These are phyloP conservation scores for Danaus plexippus DNA, from an alignment of 1,140 invertebrate genomes.

Conservation along the genomic window DNA sequence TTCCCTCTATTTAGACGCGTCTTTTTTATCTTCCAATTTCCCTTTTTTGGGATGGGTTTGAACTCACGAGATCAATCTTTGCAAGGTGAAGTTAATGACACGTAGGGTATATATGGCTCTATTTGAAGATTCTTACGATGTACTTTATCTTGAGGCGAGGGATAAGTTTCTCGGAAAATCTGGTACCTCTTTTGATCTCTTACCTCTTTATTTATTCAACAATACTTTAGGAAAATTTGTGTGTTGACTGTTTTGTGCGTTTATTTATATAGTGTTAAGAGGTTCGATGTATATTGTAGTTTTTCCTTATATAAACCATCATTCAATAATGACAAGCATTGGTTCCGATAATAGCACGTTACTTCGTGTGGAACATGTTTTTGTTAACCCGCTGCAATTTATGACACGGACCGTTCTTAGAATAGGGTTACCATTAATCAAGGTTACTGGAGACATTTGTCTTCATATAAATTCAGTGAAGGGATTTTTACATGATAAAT, in stretches of 20 bases:
- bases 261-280: no score
- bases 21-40: slow-evolving; percentile 53
- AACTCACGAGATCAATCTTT: slow-evolving; percentile 45
- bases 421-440: slow-evolving; percentile 3
- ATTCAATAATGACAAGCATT: no score
- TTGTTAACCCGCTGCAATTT: slow-evolving; percentile 19
- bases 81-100: slow-evolving; percentile 37
- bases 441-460: slow-evolving; percentile 8
- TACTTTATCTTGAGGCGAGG: slow-evolving; percentile 4
- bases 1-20: slow-evolving; percentile 3
- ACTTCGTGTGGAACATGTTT: slow-evolving; percentile 17
- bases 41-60: slow-evolving; percentile 38
- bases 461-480: slow-evolving; percentile 2
- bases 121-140: slow-evolving; percentile 12
- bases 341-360: no score
- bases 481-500: slow-evolving; percentile 4
- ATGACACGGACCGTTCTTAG: slow-evolving; percentile 11
- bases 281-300: no score
- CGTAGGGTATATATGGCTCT: slow-evolving; percentile 30
- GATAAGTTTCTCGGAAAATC: background rate
- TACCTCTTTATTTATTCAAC: no score
- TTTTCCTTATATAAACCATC: no score
- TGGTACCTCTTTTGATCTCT: no score
- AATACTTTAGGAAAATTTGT: no score
- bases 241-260: no score